These are phyloP conservation scores for Sycon ciliatum DNA, from an alignment of 37 sponge, comb jelly and placozoan genomes.

Conservation along the genomic window DNA sequence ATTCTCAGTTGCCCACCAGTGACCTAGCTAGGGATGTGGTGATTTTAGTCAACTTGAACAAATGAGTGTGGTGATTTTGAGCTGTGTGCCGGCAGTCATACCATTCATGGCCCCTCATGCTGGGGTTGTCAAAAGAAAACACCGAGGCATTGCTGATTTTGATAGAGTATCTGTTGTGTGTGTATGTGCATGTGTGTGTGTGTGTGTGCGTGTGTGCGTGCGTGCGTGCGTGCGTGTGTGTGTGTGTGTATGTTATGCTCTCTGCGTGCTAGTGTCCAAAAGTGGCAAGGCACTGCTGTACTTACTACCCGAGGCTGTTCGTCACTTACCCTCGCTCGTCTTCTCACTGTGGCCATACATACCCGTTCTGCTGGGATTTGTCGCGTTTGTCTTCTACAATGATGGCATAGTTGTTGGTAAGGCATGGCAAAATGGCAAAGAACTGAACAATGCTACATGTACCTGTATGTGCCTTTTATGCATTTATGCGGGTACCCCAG, in stretches of 20 bases:
- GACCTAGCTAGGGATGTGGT: neutral
- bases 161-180: neutral
- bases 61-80: too few species aligned
- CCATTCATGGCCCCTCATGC: too few species aligned
- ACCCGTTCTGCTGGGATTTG: conserved; percentile 37
- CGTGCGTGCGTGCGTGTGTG: conserved; percentile 19
- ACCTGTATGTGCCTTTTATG: too few species aligned
- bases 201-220: conserved; percentile 17
- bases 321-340: conserved; percentile 12
- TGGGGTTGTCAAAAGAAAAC: too few species aligned
- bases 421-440: too few species aligned
- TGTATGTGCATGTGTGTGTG: conserved; percentile 16
- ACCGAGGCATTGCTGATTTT: too few species aligned
- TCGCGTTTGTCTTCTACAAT: conserved; percentile 55
- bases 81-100: too few species aligned
- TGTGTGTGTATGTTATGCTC: conserved; percentile 10
- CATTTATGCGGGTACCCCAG: too few species aligned
- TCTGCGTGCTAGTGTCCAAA: neutral
- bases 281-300: neutral
- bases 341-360: conserved; percentile 53
- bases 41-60: neutral
- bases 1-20: neutral
- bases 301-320: neutral
- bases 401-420: conserved; percentile 81
- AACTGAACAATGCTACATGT: too few species aligned